Base-by-base conservation (phyloP, 2,113 vertebrate genomes). In the Forbesichthys papilliferus region DNA sequence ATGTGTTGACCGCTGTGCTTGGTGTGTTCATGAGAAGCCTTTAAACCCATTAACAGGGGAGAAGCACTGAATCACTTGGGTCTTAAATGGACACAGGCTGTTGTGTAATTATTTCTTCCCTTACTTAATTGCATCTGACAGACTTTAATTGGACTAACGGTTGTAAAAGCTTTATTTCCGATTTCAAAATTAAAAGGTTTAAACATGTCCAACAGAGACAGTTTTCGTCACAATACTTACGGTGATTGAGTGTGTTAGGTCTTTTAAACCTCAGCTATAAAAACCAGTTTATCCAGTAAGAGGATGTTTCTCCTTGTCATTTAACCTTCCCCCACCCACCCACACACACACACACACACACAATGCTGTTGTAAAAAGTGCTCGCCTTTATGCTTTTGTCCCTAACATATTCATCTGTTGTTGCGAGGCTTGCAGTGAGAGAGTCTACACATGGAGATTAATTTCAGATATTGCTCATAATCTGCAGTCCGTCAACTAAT, bases 241-340 rank as follows among this genome's bases (percentile, higher is more conserved):
- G 18, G 48, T 68, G 60, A 60, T 60, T 52, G 51, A 48, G 48
- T 60, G 71, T 69, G 57, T 56, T 48, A 64, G 27, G 34, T 49
- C 11, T 33, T 78, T 78, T 68, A 84, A 84, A 75, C 68, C 79
- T 54, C 69, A 57, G 67, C 73, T 74, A 80, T 86, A 81, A 88
- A 86, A 87, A 87, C 78, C 84, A 76, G 87, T 88, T 89, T 74
- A 85, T 84, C 87, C 80, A 77, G 70, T 86, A 84, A 87, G 82
- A 84, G 84, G 84, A 89, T 88, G 80, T 75, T 77, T 61, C 62
- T 74, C 12, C 77, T 84, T 84, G 76, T 74, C 69, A 54, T 27
- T 27, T 27, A 27, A 27, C 27, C 27, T 27, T 27, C 27, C 27
- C 1, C 0, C 27, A 3, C 20, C 0, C 20, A 2, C 20, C 1